Base-by-base conservation (phyloP, 2,113 vertebrate genomes). In the Cynoglossus semilaevis region DNA sequence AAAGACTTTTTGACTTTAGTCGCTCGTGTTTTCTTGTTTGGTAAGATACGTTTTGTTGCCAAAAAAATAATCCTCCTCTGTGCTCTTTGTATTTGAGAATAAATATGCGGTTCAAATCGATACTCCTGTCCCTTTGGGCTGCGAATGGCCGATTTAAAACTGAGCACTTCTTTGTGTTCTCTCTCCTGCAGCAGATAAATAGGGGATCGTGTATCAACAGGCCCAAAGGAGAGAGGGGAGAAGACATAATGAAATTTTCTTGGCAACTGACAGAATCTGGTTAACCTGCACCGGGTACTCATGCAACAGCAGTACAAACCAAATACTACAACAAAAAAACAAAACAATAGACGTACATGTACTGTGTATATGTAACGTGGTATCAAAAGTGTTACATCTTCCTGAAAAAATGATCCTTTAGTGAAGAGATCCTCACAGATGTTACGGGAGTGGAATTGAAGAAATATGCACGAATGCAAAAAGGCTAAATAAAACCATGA, bases 201-300 rank as follows among this genome's bases (percentile, higher is more conserved):
- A 64, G 70, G 58, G 51, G 64, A 77, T 87, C 80, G 8, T 84
- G 85, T 81, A 77, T 86, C 77, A 79, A 87, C 86, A 88, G 55
- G 85, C 72, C 82, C 54, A 15, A 15, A 15, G 40, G 11, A 16
- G 15, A 17, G 29, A 38, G 52, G 46, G 36, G 15, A 11, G 4
- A 18, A 44, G 48, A 15, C 66, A 62, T 43, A 59, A 42, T 45
- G 40, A 70, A 29, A 69, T 70, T 43, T 62, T 72, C 35, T 40
- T 68, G 62, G 63, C 72, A 84, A 69, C 56, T 74, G 60, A 13
- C 18, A 59, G 58, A 7, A 66, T 51, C 49, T 5, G 58, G 47
- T 15, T 58, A 67, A 57, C n/a, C n/a, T n/a, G 46, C 48, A 62
- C 19, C 9, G 46, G 38, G 22, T 19, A 13, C 41, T 45, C 41